Conservation (phyloP, 35 echinoderm and acorn worm genomes). For the Apostichopus japonicus region DNA sequence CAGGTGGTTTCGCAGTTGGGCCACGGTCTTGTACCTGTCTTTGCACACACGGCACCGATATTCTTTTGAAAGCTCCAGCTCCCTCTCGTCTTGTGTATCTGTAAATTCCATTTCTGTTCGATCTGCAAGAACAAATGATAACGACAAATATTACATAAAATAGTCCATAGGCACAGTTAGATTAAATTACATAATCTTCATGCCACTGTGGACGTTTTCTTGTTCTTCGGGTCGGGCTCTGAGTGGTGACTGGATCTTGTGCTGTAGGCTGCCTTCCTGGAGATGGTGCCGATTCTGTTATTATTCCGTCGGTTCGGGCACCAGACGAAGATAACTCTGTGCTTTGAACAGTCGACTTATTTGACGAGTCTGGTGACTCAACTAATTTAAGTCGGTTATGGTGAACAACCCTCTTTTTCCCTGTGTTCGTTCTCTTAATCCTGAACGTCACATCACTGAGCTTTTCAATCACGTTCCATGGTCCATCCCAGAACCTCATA, state of each 20-base stretch:
- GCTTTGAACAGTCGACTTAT: too few relatives aligned
- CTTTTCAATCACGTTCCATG: neutral
- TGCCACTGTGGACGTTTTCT: neutral
- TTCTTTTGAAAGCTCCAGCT: constrained; percentile 5
- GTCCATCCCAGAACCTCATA: neutral
- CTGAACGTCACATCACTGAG: neutral
- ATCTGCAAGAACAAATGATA: too few relatives aligned
- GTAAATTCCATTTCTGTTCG: neutral
- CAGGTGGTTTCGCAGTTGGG: neutral
- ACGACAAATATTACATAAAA: neutral
- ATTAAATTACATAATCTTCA: too few relatives aligned
- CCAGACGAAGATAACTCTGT: neutral
- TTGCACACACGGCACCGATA: constrained; percentile 8
- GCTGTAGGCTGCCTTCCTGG: neutral
- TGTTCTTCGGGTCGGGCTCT: neutral
- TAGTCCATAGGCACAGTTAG: neutral
- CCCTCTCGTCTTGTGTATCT: neutral
- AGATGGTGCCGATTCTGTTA: neutral
- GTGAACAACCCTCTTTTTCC: neutral
- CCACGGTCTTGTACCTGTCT: neutral
- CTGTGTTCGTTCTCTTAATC: neutral
- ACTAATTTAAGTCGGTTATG: constrained; percentile 13
- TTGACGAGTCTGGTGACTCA: neutral
- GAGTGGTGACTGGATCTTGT: neutral
- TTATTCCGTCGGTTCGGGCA: neutral